Evolutionary conservation across 2,888 invertebrate species (phyloP), one percentile per base, ranked within the genome.

Genomic region (Lithophane ornitopus): DNA sequence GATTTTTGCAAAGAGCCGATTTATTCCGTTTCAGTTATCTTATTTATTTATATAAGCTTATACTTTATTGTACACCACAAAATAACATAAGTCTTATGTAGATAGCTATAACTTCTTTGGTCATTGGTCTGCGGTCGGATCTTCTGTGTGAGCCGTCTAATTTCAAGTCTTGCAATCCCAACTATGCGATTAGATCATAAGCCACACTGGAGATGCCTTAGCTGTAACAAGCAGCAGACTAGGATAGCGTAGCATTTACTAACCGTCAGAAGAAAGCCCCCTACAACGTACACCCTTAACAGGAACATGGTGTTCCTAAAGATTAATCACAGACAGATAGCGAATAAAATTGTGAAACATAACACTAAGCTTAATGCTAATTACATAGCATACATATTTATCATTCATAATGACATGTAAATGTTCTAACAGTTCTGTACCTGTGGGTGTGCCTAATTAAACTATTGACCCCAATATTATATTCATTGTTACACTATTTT

Each of bases 401-500:
- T 85, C 61, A 85, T 71, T 81, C 74, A 58, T 84, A 88, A 89
- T 88, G 76, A 78, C 70, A 90, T 91, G 89, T 85, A 87, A 90
- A 91, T 90, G 83, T 80, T 87, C 85, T 81, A 87, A 85, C 85
- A 84, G 88, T 80, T 79, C 78, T 80, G 76, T 67, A 44, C 74
- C 69, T 44, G 91, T 92, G 89, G 93, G 93, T 80, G 91, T 84
- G 78, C 74, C 84, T 91, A 89, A 94, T 94, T 94, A 93, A 92
- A 89, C 90, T 91, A 89, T 89, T 92, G 94, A 94, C 94, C 94
- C 85, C 90, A 78, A 94, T 92, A 92, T 93, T 93, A 93, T 56
- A 71, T 70, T 78, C 75, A 80, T 86, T 84, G 80, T 75, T 75
- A 78, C 81, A 63, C 44, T 69, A 84, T 68, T 78, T 83, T 78